Evolutionary conservation across 2,797 vertebrate genomes (phyloP).

Genomic region (Platalea minor): DNA sequence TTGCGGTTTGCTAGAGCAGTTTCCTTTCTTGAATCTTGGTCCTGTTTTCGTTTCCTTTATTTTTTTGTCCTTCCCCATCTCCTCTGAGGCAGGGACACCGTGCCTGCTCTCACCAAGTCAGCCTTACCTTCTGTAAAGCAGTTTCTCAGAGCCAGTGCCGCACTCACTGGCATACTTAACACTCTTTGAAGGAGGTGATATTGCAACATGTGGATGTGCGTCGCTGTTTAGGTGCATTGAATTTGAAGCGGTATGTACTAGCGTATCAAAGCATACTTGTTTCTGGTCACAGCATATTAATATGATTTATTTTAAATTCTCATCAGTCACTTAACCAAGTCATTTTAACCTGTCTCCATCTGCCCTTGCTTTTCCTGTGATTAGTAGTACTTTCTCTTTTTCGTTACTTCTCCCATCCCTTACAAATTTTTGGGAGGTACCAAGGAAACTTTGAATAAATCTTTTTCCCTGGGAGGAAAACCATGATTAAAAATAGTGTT

Average conservation of each 20-base stretch:
- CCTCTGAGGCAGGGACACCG: fast-evolving
- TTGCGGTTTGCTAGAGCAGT: background rate
- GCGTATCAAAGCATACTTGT: background rate
- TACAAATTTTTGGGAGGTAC: background rate
- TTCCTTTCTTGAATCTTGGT: background rate
- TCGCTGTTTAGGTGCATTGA: background rate
- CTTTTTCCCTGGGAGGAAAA: background rate
- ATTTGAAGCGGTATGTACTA: background rate
- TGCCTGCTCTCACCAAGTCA: background rate
- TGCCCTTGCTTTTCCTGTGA: background rate
- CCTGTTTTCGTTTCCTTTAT: background rate
- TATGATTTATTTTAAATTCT: background rate
- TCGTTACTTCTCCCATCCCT: background rate
- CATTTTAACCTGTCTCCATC: background rate
- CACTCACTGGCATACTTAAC: background rate
- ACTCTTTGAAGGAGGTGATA: background rate
- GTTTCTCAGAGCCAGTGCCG: background rate
- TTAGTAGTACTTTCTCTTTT: background rate
- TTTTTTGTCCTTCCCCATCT: background rate
- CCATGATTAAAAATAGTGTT: background rate
- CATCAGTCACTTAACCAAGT: background rate
- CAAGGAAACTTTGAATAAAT: background rate
- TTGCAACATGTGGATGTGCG: background rate
- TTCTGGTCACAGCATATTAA: background rate
- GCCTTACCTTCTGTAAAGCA: background rate